phyloP scores from a whole-genome alignment of 1,140 invertebrate species.

The Listronotus bonariensis region DNA sequence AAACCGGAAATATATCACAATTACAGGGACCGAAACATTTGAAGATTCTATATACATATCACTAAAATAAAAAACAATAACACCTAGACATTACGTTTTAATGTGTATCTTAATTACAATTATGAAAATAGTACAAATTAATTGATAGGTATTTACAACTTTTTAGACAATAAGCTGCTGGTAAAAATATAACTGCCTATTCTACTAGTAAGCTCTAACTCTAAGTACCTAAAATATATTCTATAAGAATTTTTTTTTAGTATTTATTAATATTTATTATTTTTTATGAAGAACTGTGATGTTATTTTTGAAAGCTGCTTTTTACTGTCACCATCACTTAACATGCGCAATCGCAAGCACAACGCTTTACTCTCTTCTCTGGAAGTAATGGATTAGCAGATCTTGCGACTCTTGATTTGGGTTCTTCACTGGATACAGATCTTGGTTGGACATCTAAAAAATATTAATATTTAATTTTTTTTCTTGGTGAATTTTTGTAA shows the following conservation, averaged over 20 bases:
- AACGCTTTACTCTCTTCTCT: slow-evolving; percentile 65
- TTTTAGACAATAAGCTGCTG: slow-evolving; percentile 11
- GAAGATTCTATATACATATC: slow-evolving; percentile 15
- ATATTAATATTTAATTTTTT: background rate
- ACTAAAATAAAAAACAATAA: slow-evolving; percentile 11
- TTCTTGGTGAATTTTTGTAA: too few species aligned
- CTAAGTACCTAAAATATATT: slow-evolving; percentile 23
- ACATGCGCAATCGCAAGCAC: slow-evolving; percentile 65
- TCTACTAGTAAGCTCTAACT: slow-evolving; percentile 6
- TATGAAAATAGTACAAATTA: background rate
- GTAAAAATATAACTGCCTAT: slow-evolving; percentile 15
- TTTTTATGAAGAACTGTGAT: background rate
- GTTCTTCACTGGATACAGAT: slow-evolving; percentile 57
- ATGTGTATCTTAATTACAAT: background rate
- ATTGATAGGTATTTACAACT: slow-evolving; percentile 21
- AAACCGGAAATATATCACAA: slow-evolving; percentile 14
- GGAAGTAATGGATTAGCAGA: slow-evolving; percentile 52
- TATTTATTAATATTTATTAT: background rate
- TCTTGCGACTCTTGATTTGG: slow-evolving; percentile 44
- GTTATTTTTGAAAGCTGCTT: background rate
- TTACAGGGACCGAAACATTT: slow-evolving; percentile 17
- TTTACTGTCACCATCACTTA: slow-evolving; percentile 6
- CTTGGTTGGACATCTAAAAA: slow-evolving; percentile 67
- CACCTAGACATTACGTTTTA: background rate
- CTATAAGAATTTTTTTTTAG: slow-evolving; percentile 10